A percentile compares a stretch with the other conserved stretches of the same genome.
Evolutionary conservation across 2,113 vertebrate species (phyloP).

Genomic region (Carollia perspicillata): DNA sequence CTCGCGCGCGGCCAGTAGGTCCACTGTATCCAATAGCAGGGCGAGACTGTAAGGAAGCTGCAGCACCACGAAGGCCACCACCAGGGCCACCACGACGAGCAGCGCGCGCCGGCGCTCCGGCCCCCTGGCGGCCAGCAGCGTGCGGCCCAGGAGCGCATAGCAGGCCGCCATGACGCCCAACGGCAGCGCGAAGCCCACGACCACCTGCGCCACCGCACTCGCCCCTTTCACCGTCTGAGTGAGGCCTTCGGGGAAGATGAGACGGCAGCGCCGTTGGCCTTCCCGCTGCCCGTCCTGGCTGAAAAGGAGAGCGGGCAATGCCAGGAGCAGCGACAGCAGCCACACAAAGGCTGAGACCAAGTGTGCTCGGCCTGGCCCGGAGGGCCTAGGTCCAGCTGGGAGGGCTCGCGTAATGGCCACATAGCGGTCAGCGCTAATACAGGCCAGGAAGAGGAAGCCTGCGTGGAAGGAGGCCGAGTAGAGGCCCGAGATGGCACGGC

Average conservation of each 20-base stretch:
- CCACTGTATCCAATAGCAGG: slow-evolving; percentile 82
- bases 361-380: slow-evolving; percentile 71
- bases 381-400: slow-evolving; percentile 72
- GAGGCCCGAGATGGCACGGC: slow-evolving; percentile 83
- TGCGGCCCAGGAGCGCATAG: slow-evolving; percentile 85
- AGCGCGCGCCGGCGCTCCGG: slow-evolving; percentile 86
- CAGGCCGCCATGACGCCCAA: slow-evolving; percentile 88
- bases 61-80: slow-evolving; percentile 89
- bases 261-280: slow-evolving; percentile 74
- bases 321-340: slow-evolving; percentile 84
- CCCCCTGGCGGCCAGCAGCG: slow-evolving; percentile 80
- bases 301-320: slow-evolving; percentile 87
- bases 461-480: slow-evolving; percentile 91
- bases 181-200: slow-evolving; percentile 86
- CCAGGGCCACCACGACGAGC: slow-evolving; percentile 89
- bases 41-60: slow-evolving; percentile 93
- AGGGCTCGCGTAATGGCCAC: slow-evolving; percentile 85
- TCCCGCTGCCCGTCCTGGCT: slow-evolving; percentile 69
- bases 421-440: slow-evolving; percentile 93
- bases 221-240: slow-evolving; percentile 77
- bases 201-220: slow-evolving; percentile 82
- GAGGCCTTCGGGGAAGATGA: slow-evolving; percentile 62
- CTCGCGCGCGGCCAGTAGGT: slow-evolving; percentile 67
- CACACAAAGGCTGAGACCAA: slow-evolving; percentile 78
- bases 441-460: slow-evolving; percentile 91